phyloP scores from a whole-genome alignment of 1,140 invertebrate genomes.

The Platyscapa corneri region DNA sequence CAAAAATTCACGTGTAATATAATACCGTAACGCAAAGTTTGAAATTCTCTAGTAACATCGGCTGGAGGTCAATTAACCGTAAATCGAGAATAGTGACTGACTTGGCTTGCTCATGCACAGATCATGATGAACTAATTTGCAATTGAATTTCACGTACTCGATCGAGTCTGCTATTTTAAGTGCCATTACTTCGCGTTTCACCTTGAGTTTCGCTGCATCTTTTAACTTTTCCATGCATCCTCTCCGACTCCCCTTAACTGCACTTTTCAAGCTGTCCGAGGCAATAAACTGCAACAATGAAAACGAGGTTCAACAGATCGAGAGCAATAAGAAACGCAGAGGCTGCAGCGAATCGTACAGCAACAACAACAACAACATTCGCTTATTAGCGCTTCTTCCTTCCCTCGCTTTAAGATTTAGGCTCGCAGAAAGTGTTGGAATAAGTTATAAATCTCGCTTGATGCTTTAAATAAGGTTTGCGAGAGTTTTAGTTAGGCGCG shows the following conservation, averaged over 20 bases:
- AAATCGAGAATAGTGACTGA: background rate
- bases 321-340: background rate
- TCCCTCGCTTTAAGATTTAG: too few species aligned
- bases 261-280: background rate
- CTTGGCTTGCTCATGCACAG: background rate
- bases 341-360: too few species aligned
- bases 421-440: too few species aligned
- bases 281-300: background rate
- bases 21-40: too few species aligned
- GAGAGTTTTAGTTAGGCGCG: too few species aligned
- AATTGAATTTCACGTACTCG: constrained; percentile 39
- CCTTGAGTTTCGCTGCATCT: constrained; percentile 22
- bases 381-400: too few species aligned
- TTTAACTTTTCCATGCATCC: background rate
- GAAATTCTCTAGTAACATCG: too few species aligned
- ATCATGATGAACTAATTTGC: too few species aligned
- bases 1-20: too few species aligned
- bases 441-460: too few species aligned
- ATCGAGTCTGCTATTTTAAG: constrained; percentile 29
- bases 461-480: too few species aligned
- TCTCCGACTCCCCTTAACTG: background rate
- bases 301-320: background rate
- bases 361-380: too few species aligned
- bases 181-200: background rate
- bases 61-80: constrained; percentile 4